Conservation (phyloP, 2,113 vertebrate species). For the Recurvirostra avosetta region DNA sequence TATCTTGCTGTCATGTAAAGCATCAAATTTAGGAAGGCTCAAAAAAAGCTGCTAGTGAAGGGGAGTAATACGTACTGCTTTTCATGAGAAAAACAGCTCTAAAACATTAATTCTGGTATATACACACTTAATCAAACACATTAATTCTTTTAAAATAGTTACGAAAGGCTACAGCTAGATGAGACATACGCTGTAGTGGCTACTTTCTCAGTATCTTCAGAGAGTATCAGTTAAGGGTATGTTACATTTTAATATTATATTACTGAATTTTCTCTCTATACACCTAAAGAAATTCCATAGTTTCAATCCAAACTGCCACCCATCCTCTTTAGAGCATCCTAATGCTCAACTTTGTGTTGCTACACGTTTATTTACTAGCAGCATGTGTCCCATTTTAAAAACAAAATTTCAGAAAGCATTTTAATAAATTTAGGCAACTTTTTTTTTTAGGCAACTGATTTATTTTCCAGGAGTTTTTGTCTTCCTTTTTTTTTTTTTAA, state of each 20-base stretch:
- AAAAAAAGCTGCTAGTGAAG: background rate
- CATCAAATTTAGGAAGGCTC: background rate
- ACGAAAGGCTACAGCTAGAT: background rate
- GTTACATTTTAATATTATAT: background rate
- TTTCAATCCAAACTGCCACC: background rate
- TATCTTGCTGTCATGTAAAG: background rate
- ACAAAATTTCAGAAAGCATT: background rate
- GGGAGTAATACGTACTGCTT: background rate
- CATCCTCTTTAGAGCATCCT: background rate
- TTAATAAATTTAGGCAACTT: background rate
- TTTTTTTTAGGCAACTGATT: background rate
- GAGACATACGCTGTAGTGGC: background rate
- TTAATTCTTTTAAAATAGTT: background rate
- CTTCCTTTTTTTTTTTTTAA: background rate
- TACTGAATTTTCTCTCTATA: background rate
- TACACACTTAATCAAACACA: background rate
- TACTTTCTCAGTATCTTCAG: background rate
- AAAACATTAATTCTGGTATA: background rate
- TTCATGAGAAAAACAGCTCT: background rate
- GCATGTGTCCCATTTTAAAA: background rate
- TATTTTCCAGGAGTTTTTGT: background rate
- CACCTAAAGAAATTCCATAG: background rate
- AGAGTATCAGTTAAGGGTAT: background rate
- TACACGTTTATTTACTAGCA: background rate
- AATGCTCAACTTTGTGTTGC: background rate